A percentile compares a stretch with the other conserved stretches of the same genome.
These are phyloP conservation scores for Pseudomyrmex dendroicus DNA, from an alignment of 1,140 invertebrate species.

Conservation along the genomic window DNA sequence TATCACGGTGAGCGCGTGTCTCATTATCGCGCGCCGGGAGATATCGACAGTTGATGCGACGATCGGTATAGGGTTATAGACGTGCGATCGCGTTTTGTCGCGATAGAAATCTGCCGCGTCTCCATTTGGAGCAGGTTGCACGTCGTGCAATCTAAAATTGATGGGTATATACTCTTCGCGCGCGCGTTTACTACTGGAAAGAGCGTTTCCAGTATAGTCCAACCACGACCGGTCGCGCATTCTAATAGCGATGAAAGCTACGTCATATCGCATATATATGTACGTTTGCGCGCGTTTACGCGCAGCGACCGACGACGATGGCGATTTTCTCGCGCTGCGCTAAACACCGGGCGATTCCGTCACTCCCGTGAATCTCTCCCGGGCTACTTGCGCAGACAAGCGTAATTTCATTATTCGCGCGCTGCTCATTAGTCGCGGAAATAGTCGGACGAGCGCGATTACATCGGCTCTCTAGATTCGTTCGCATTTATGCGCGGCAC, in stretches of 20 bases:
- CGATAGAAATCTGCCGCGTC: constrained; percentile 74
- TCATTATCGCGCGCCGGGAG: neutral
- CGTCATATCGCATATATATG: neutral
- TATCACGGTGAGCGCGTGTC: neutral
- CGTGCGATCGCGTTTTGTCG: constrained; percentile 67
- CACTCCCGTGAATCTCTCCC: constrained; percentile 44
- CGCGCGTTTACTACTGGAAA: constrained; percentile 64
- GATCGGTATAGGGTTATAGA: constrained; percentile 68
- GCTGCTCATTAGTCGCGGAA: constrained; percentile 59
- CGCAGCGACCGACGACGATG: constrained; percentile 32
- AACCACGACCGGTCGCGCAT: constrained; percentile 62
- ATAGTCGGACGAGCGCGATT: constrained; percentile 53
- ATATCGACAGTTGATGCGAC: constrained; percentile 66
- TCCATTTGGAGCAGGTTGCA: constrained; percentile 73
- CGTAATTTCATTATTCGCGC: constrained; percentile 59
- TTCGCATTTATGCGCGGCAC: constrained; percentile 23
- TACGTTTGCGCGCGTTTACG: neutral
- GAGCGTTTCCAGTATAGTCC: constrained; percentile 44
- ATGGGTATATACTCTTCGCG: constrained; percentile 17
- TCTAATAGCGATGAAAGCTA: constrained; percentile 62
- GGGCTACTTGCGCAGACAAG: constrained; percentile 53
- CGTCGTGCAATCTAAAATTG: constrained; percentile 69
- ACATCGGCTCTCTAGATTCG: constrained; percentile 55
- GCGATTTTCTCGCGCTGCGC: constrained; percentile 1
- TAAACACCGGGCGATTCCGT: neutral